Evolutionary conservation across 2,888 invertebrate genomes (phyloP), one percentile per base, ranked within the genome.

Genomic region (Protodeltote pygarga): DNA sequence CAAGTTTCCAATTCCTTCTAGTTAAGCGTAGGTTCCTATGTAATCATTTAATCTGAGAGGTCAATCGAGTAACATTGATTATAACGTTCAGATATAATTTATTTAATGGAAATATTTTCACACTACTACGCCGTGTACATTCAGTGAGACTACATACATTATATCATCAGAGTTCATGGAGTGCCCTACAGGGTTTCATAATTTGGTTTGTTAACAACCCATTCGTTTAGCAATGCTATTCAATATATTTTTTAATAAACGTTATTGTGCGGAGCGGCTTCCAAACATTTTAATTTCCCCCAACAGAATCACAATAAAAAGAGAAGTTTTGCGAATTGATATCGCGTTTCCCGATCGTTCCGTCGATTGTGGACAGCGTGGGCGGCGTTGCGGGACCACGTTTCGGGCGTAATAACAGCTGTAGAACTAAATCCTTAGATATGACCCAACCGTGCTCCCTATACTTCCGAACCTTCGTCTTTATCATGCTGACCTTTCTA

Each of bases 311-410:
- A 61, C 57, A 50, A 63, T 65, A 72, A 78, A 75, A 79, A 76
- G 68, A 78, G 68, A 79, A 81, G 63, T 79, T 82, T 73, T 73
- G 64, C 66, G 77, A 77, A 83, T 81, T 77, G 79, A 81, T 85
- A 84, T 85, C 81, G 77, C 72, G 67, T 77, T 84, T 82, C 69
- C 72, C 79, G 76, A 82, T 83, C 74, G 71, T 66, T 73, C 72
- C 73, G 73, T 72, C 71, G 68, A 75, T 73, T 69, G 71, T 57
- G 61, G 52, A 52, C 50, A 65, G 60, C 58, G 47, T 34, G 49
- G 61, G 46, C 37, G 40, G 40, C 24, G 33, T 11, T 14, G 27
- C 31, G 64, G 50, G 33, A 25, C 27, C 37, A 53, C 45, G 40
- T 44, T 50, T 50, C 63, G 71, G 59, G 54, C 63, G 74, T 75